Base-by-base conservation (phyloP, 2,888 invertebrate genomes). In the Tetanocera ferruginea region DNA sequence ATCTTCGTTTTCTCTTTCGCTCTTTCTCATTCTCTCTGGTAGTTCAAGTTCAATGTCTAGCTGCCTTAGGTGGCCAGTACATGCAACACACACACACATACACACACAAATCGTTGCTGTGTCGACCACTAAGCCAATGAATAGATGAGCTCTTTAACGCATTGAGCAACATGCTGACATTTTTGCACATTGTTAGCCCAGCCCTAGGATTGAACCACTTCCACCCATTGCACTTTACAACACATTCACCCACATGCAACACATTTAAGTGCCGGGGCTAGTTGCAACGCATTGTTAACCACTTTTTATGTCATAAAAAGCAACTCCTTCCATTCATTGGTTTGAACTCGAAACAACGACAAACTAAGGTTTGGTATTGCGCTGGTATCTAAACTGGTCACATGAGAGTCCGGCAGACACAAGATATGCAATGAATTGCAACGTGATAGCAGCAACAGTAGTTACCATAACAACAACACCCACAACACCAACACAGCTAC, bases 1-100 rank as follows among this genome's bases (percentile, higher is more conserved):
- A 19, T 17, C n/a, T 28, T 25, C 28, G 8, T 31, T 14, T 14
- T 6, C 31, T 31, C 17, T 17, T 0, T 64, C 31, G 2, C 28
- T 66, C 34, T n/a, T n/a, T 37, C 19, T 37, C 66, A n/a, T n/a
- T 5, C 2, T 3, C 31, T 19, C n/a, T 37, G 37, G 2, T 28
- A 5, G 25, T 69, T 69, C 69, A 69, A 69, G 69, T 69, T 69
- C 69, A 69, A 69, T 69, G 69, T 69, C 69, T 69, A 23, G 69
- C 19, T 51, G 66, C 28, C 4, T 28, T 37, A 17, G 11, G 5
- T 31, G 31, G 4, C 34, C 37, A 5, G 31, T 37, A 34, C 34
- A n/a, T n/a, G 34, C 25, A 64, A 17, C 14, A 2, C 25, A 34
- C 34, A 31, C 37, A n/a, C 28, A 60, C 28, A 28, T 11, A 28